Conservation (phyloP, 2,888 invertebrate species). For the Drosophila gaucha region DNA sequence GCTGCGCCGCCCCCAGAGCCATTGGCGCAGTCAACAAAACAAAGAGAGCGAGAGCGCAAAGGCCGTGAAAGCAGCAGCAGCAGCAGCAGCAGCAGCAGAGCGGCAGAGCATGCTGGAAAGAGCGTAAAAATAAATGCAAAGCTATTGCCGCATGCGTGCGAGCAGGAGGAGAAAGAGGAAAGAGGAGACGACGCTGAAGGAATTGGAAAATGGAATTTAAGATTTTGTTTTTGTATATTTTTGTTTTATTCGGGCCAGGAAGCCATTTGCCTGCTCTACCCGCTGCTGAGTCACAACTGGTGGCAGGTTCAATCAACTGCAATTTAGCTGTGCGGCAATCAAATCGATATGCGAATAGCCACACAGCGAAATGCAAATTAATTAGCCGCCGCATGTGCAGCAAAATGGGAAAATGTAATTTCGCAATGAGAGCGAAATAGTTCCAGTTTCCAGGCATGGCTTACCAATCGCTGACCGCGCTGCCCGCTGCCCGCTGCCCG, state of each 20-base stretch:
- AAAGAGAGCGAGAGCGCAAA: constrained; percentile 11
- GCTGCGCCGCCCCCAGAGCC: constrained; percentile 24
- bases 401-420: constrained; percentile 38
- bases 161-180: constrained; percentile 6
- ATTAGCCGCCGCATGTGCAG: constrained; percentile 42
- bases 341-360: constrained; percentile 59
- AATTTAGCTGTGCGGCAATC: constrained; percentile 60
- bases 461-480: constrained; percentile 9
- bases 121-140: constrained; percentile 14
- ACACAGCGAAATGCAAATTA: constrained; percentile 61
- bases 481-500: background rate
- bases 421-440: constrained; percentile 31
- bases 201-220: constrained; percentile 26
- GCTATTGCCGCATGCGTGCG: constrained; percentile 45
- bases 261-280: constrained; percentile 17
- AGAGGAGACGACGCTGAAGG: background rate
- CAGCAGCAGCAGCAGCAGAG: no score
- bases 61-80: constrained; percentile 26
- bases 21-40: constrained; percentile 26
- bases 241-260: constrained; percentile 17
- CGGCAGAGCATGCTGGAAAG: constrained; percentile 9
- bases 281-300: constrained; percentile 43
- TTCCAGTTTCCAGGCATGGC: constrained; percentile 42
- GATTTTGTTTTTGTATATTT: background rate
- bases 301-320: constrained; percentile 71